Conservation (phyloP, 2,888 invertebrate genomes). For the Drosophila mercatorum region DNA sequence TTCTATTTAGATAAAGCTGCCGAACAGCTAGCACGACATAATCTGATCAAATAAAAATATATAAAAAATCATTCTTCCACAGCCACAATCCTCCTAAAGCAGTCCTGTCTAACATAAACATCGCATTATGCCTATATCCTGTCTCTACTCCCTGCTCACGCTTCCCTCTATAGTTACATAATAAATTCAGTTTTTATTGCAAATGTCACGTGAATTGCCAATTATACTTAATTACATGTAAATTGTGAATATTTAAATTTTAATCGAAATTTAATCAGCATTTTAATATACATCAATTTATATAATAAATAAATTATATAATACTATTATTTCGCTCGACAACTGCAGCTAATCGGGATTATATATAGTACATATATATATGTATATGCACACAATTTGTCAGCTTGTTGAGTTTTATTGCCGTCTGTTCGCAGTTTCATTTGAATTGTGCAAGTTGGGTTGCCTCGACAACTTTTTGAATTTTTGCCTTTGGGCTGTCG, state of each 20-base stretch:
- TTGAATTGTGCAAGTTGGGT: slow-evolving; percentile 11
- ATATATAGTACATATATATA: background rate
- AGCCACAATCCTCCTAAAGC: background rate
- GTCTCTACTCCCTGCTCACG: no score
- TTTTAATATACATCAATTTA: background rate
- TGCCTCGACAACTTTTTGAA: slow-evolving; percentile 13
- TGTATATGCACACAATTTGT: background rate
- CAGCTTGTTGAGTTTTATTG: background rate
- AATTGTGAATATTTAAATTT: slow-evolving; percentile 7
- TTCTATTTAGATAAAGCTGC: no score
- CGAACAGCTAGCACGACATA: no score
- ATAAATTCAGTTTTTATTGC: background rate
- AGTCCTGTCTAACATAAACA: background rate
- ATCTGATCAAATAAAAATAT: no score
- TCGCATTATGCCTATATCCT: background rate
- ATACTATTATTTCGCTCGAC: background rate
- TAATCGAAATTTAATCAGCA: slow-evolving; percentile 9
- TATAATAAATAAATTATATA: slow-evolving; percentile 1
- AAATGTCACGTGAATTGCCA: background rate
- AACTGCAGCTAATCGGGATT: slow-evolving; percentile 1
- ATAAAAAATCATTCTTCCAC: no score
- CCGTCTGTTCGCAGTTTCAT: background rate
- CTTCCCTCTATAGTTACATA: background rate
- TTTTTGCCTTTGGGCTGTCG: slow-evolving; percentile 9
- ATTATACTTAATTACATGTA: background rate